phyloP scores from a whole-genome alignment of 1,140 invertebrate genomes.

The Drosophila equinoxialis region DNA sequence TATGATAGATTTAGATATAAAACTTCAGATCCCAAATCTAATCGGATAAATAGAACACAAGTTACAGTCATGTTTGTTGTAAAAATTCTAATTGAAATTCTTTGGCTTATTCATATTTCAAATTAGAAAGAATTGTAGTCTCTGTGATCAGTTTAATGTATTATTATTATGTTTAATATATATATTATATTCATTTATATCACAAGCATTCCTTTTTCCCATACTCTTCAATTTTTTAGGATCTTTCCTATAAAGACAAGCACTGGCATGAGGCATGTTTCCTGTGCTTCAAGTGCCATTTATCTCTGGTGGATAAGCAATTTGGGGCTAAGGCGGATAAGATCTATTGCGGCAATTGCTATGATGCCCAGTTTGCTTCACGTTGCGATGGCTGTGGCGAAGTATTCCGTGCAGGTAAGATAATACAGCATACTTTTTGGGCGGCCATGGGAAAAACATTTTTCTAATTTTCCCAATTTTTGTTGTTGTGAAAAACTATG shows the following conservation, averaged over 20 bases:
- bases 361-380: conserved; percentile 99
- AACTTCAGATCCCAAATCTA: no score
- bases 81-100: no score
- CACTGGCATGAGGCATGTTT: conserved; percentile 99
- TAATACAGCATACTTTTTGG: conserved; percentile 60
- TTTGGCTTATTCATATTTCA: no score
- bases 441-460: conserved; percentile 19
- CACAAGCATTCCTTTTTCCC: not conserved
- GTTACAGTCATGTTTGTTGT: no score
- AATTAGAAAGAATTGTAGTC: no score
- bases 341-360: conserved; percentile 99
- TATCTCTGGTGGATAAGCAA: conserved; percentile 99
- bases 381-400: conserved; percentile 99
- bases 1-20: no score
- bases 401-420: conserved; percentile 98
- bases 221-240: conserved; percentile 87
- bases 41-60: no score
- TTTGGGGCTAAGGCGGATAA: conserved; percentile 98
- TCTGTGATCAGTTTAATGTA: no score
- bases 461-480: not conserved
- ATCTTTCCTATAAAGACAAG: conserved; percentile 99
- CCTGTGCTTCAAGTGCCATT: conserved; percentile 98
- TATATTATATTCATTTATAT: no score
- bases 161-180: no score
- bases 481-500: no score